Evolutionary conservation across 2,113 vertebrate genomes (phyloP).

Genomic region (Atherinomorus stipes): DNA sequence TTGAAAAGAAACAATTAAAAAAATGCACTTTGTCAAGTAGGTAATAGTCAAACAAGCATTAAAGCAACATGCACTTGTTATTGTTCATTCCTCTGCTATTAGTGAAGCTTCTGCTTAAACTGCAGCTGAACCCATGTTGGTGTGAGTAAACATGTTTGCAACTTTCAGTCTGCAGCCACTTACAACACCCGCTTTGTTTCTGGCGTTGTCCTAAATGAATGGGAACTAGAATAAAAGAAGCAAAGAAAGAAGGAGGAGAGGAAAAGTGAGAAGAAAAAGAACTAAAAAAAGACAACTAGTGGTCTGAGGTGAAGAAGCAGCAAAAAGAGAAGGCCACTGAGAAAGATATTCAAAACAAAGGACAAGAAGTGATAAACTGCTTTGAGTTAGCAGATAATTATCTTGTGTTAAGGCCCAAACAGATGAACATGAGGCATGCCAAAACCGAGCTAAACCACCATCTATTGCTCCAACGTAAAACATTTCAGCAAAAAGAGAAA

Average conservation of each 20-base stretch:
- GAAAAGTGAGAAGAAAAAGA: constrained; percentile 17
- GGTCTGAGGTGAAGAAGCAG: constrained; percentile 36
- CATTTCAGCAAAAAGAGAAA: constrained; percentile 38
- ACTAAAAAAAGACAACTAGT: constrained; percentile 16
- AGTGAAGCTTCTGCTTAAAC: constrained; percentile 18
- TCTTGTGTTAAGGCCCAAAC: constrained; percentile 13
- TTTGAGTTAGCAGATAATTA: constrained; percentile 38
- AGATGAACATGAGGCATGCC: constrained; percentile 4
- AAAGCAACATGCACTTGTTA: constrained; percentile 45
- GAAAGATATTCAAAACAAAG: constrained; percentile 20
- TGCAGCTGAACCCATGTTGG: constrained; percentile 3
- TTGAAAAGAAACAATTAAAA: not conserved
- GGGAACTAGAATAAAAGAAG: constrained; percentile 65
- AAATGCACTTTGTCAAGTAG: not conserved
- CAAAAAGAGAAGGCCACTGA: constrained; percentile 27
- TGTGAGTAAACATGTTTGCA: constrained; percentile 4
- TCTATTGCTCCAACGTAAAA: constrained; percentile 9
- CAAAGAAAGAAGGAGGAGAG: constrained; percentile 47
- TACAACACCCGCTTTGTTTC: constrained; percentile 81
- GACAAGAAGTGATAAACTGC: constrained; percentile 29
- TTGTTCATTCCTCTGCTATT: constrained; percentile 23
- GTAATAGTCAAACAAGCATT: constrained; percentile 1
- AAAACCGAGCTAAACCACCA: constrained; percentile 21
- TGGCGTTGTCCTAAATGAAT: constrained; percentile 72
- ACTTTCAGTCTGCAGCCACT: constrained; percentile 65